phyloP scores from a whole-genome alignment of 2,888 invertebrate genomes.

The Mycogona germanica region DNA sequence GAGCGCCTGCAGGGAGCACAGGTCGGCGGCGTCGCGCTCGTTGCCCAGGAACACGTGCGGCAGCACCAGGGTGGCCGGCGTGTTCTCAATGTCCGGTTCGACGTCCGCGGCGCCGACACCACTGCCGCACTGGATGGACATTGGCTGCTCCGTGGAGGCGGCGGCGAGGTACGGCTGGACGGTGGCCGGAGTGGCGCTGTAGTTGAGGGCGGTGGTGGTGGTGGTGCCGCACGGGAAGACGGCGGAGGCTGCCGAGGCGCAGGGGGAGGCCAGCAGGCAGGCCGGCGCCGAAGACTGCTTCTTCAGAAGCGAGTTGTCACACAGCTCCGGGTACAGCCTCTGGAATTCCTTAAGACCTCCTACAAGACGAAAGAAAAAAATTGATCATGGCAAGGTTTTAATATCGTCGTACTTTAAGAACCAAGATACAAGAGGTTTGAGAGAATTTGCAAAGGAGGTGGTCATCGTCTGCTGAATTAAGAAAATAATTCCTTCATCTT shows the following conservation, averaged over 20 bases:
- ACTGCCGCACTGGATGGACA: conserved; percentile 12
- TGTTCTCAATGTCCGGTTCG: conserved; percentile 44
- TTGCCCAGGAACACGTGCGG: conserved; percentile 72
- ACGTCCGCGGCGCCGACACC: background rate
- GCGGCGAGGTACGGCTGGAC: too few species aligned
- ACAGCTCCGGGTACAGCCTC: conserved; percentile 48
- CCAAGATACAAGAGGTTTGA: background rate
- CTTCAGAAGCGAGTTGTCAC: conserved; percentile 51
- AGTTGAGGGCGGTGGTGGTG: conserved; percentile 32
- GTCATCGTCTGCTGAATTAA: too few species aligned
- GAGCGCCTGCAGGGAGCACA: conserved; percentile 47
- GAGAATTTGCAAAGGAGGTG: conserved; percentile 24
- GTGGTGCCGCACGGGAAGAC: conserved; percentile 29
- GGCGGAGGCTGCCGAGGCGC: conserved; percentile 15
- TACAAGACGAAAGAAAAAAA: conserved; percentile 22
- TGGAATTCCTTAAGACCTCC: conserved; percentile 33
- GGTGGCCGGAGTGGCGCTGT: too few species aligned
- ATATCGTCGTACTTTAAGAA: too few species aligned
- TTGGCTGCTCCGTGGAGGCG: conserved; percentile 22
- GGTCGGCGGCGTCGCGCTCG: conserved; percentile 63
- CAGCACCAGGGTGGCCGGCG: conserved; percentile 62
- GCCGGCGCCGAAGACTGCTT: background rate
- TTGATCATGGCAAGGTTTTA: background rate
- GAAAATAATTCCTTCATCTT: too few species aligned
- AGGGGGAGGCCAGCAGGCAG: conserved; percentile 17